phyloP scores from a whole-genome alignment of 2,888 invertebrate genomes.

The Ormia ochracea region DNA sequence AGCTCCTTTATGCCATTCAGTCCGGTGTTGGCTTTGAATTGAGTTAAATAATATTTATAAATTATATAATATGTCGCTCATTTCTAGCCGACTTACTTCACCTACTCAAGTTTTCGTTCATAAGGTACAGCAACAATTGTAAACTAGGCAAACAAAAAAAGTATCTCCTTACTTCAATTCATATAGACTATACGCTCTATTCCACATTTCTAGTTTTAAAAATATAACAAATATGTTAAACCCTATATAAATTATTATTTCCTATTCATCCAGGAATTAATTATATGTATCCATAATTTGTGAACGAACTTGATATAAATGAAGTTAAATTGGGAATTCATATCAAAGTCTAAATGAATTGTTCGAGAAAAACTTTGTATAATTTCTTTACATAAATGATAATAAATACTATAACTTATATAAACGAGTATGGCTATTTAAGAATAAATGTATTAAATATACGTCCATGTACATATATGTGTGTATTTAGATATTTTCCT shows the following conservation, averaged over 20 bases:
- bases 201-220: conserved; percentile 28
- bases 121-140: neutral
- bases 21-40: conserved; percentile 97
- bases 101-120: neutral
- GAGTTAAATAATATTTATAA: conserved; percentile 80
- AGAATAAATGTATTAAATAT: conserved; percentile 54
- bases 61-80: conserved; percentile 1
- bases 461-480: neutral
- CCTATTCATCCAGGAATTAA: neutral
- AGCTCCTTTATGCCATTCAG: conserved; percentile 94
- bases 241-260: conserved; percentile 8
- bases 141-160: conserved; percentile 1
- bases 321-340: conserved; percentile 38
- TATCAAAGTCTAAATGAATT: conserved; percentile 49
- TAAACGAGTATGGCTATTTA: conserved; percentile 21
- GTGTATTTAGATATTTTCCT: neutral
- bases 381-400: conserved; percentile 41
- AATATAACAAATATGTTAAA: conserved; percentile 35
- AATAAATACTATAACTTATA: neutral
- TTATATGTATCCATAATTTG: neutral
- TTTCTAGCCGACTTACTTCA: conserved; percentile 3
- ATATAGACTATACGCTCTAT: neutral
- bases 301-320: conserved; percentile 6
- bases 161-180: conserved; percentile 7
- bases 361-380: conserved; percentile 2